Evolutionary conservation across 2,888 invertebrate genomes (phyloP).

Genomic region (Drosophila percnosoma): DNA sequence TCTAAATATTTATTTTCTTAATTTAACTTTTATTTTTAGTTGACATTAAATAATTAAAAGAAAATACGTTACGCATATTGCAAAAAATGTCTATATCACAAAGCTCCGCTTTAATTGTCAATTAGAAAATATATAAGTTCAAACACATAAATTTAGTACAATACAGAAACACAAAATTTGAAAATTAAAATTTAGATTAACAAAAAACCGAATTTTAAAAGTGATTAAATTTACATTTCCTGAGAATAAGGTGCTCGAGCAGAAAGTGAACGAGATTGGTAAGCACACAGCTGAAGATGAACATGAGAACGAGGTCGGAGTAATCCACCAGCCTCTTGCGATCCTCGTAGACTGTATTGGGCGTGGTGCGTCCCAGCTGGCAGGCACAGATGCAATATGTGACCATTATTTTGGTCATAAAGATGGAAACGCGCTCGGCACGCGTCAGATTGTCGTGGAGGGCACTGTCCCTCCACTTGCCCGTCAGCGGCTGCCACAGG

Average conservation of each 20-base stretch:
- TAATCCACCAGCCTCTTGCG: not conserved
- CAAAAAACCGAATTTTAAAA: not conserved
- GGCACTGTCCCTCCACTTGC: conserved; percentile 52
- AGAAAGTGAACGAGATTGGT: conserved; percentile 41
- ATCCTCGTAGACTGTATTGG: conserved; percentile 9
- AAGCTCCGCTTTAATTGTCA: not conserved
- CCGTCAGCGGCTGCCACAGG: conserved; percentile 60
- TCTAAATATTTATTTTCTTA: not conserved
- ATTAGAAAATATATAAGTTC: not conserved
- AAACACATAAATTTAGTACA: not conserved
- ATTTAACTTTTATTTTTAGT: not conserved
- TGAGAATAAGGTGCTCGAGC: conserved; percentile 5
- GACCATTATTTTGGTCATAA: conserved; percentile 39
- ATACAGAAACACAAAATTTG: not conserved
- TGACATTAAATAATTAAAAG: not conserved
- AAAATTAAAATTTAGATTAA: not conserved
- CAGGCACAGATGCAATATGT: conserved; percentile 16
- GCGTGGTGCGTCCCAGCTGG: conserved; percentile 17
- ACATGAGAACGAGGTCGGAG: not conserved
- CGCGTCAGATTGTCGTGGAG: conserved; percentile 46
- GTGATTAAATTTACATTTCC: not conserved
- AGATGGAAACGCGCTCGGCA: conserved; percentile 54
- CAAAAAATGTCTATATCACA: not conserved
- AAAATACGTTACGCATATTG: not conserved
- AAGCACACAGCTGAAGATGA: not conserved